Base-by-base conservation (phyloP, 2,888 invertebrate genomes). In the Trichopria drosophilae region DNA sequence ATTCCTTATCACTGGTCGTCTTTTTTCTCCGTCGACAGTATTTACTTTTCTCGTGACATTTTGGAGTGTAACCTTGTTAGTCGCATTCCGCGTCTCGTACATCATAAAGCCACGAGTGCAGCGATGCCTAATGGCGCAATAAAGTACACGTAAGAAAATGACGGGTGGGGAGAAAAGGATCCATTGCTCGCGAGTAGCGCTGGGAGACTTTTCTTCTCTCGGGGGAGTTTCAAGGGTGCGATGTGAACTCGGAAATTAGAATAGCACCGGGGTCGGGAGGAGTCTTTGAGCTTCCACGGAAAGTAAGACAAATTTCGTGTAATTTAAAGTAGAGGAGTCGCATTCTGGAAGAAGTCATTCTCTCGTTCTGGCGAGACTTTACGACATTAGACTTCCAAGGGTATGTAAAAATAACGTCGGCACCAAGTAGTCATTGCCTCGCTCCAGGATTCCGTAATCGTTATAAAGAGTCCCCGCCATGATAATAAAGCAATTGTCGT, bases 291-390 rank as follows among this genome's bases (percentile, higher is more conserved):
- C n/a, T n/a, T n/a, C n/a, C n/a, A n/a, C 24, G 28, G 55, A 58
- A 62, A 65, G 65, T 63, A 63, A 64, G 65, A 65, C 63, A 64
- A 65, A 65, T 65, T 63, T 65, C 59, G 60, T 57, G 63, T 64
- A 63, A 66, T 65, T 64, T 63, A 61, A 62, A 60, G 60, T 60
- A 57, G 58, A 58, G 51, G 52, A 34, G 55, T 46, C 26, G 29
- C 22, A 20, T 15, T 22, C n/a, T 26, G 34, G n/a, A 24, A 42
- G 22, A 29, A 24, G 24, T 24, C 24, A 24, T 24, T 24, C 10
- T 24, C 10, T n/a, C n/a, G n/a, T n/a, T n/a, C n/a, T n/a, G n/a
- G n/a, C 9, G 37, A 22, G 46, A 39, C 46, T 46, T 41, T 48
- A 28, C 28, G 34, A 20, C 48, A n/a, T n/a, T n/a, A n/a, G n/a